Evolutionary conservation across 2,888 invertebrate genomes (phyloP).

Genomic region (Diadegma fenestrale): DNA sequence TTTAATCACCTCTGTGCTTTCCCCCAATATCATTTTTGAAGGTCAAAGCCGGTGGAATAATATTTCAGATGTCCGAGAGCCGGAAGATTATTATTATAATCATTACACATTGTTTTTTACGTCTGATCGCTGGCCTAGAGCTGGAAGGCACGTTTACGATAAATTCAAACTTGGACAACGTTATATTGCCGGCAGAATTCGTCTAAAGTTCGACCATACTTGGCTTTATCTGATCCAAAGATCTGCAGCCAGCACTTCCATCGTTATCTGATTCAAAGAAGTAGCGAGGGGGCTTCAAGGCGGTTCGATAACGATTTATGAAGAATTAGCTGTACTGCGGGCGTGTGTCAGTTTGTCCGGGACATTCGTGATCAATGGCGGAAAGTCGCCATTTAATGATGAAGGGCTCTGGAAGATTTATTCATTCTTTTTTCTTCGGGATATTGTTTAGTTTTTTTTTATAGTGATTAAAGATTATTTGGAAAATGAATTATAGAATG

Average conservation of each 20-base stretch:
- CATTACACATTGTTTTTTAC: not conserved
- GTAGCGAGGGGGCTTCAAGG: not conserved
- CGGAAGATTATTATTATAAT: not conserved
- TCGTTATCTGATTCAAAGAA: conserved; percentile 21
- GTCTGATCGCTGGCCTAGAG: not conserved
- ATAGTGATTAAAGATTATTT: not conserved
- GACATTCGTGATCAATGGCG: conserved; percentile 40
- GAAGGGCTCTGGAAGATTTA: conserved; percentile 54
- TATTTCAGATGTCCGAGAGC: not conserved
- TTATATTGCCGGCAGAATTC: not conserved
- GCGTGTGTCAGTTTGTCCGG: conserved; percentile 48
- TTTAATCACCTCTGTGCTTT: not conserved
- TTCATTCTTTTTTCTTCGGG: not conserved
- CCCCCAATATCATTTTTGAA: not conserved
- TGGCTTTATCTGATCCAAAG: not conserved
- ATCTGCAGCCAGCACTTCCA: not conserved
- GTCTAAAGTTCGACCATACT: not conserved
- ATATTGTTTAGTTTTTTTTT: no score
- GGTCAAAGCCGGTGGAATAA: not conserved
- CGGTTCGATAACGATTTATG: conserved; percentile 62
- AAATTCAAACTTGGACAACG: not conserved
- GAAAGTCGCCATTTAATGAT: conserved; percentile 51
- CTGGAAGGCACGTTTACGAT: not conserved
- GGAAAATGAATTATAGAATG: not conserved
- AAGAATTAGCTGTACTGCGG: conserved; percentile 46